Evolutionary conservation across 2,888 invertebrate species (phyloP).

Genomic region (Scaptomyza cyrtandrae): DNA sequence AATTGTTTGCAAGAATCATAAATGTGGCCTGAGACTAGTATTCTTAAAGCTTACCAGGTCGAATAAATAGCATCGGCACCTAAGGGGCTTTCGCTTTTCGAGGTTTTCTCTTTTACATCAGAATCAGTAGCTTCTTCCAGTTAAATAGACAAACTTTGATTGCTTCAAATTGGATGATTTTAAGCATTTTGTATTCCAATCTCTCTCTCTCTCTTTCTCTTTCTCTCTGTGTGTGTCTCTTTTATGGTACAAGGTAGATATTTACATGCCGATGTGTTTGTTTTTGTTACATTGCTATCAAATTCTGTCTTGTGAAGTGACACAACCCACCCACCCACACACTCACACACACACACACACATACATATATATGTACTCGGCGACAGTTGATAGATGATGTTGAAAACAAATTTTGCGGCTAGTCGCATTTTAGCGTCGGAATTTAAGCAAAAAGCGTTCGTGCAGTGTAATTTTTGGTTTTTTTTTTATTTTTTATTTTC

Average conservation of each 20-base stretch:
- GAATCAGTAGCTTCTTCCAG: not conserved
- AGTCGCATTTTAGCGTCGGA: conserved; percentile 4
- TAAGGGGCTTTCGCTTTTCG: not conserved
- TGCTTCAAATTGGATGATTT: conserved; percentile 3
- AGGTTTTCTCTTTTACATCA: not conserved
- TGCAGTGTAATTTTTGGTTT: conserved; percentile 20
- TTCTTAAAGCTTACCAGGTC: not conserved
- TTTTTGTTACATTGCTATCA: conserved; percentile 14
- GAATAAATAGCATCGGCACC: not conserved
- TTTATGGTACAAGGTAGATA: conserved; percentile 10
- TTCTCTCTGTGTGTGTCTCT: not conserved
- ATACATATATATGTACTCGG: too few species aligned
- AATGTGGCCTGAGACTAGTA: not conserved
- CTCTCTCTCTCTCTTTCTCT: not conserved
- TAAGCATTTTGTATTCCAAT: not conserved
- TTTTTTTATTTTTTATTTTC: too few species aligned
- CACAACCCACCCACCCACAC: conserved; percentile 1
- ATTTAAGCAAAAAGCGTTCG: not conserved
- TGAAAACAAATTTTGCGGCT: conserved; percentile 25
- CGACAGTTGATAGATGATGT: conserved; percentile 45
- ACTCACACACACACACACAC: not conserved
- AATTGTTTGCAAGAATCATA: not conserved
- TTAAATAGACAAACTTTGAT: conserved; percentile 5
- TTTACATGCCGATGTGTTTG: conserved; percentile 7
- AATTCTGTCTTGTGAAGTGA: conserved; percentile 17